Base-by-base conservation (phyloP, 2,113 vertebrate genomes). In the Thinocorus orbignyianus region DNA sequence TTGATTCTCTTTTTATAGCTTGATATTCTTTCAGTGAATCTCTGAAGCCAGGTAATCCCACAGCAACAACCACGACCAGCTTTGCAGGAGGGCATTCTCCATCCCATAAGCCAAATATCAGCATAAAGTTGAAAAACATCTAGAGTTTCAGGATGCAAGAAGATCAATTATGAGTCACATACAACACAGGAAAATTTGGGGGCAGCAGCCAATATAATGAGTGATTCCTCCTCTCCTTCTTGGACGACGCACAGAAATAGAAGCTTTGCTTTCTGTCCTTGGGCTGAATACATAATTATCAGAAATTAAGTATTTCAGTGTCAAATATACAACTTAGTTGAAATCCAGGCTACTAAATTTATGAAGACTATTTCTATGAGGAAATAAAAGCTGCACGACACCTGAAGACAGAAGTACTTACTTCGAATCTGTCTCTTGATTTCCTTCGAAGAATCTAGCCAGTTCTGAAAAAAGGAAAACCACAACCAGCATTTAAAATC, bases 341-440 rank as follows among this genome's bases (percentile, higher is more conserved):
- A 60, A 20, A 89, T 35, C 15, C 37, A 77, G 23, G 12, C 31
- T 73, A 70, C 18, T 66, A 51, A 60, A 24, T 52, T 93, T 28
- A 84, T 13, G 5, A 86, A 73, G 26, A 77, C 28, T 37, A 54
- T 62, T 74, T 95, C 54, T 71, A 10, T 60, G 26, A 87, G 25
- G 12, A 68, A 73, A 78, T 35, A 58, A 77, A 78, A 81, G 30
- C 9, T 81, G 25, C 3, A n/a, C 69, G 52, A 77, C 3, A 64
- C 37, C n/a, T 72, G 88, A 73, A 77, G 14, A 88, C 18, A 54
- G n/a, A 93, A 95, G 70, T 91, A 98, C 98, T 98, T 96, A 98
- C 98, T 98, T 98, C 97, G 93, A 92, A 98, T 97, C 94, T 98
- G 98, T 81, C 97, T 98, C 92, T 98, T 98, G 86, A 98, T 98